Conservation (phyloP, 2,797 vertebrate genomes). For the Sebastes ruberrimus region DNA sequence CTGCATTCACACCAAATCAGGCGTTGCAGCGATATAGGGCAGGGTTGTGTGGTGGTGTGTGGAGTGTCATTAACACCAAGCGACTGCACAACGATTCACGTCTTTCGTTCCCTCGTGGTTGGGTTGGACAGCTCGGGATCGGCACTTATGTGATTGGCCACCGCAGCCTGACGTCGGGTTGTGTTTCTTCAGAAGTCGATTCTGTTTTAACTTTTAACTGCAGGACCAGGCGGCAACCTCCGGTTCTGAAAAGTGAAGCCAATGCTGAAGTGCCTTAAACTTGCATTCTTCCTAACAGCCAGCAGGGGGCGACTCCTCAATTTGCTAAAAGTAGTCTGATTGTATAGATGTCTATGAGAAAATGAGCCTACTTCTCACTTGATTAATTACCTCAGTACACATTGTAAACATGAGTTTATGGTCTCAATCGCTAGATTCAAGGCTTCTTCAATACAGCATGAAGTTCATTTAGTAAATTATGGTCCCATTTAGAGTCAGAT, state of each 20-base stretch:
- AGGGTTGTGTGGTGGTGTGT: not conserved
- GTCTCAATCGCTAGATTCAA: rapidly evolving
- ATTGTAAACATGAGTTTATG: no score
- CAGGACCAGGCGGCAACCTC: not conserved
- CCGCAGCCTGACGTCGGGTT: no score
- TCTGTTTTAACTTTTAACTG: no score
- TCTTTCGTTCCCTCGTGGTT: no score
- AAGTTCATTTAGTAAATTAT: no score
- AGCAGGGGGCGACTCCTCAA: not conserved
- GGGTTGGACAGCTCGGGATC: no score
- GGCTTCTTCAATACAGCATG: not conserved
- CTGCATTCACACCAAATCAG: not conserved
- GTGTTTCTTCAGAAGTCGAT: not conserved
- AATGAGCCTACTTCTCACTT: not conserved
- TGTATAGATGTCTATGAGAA: not conserved
- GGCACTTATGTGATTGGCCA: no score
- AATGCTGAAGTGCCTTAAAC: not conserved
- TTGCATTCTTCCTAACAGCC: not conserved
- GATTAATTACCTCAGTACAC: not conserved
- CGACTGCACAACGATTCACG: no score
- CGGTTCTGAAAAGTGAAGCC: not conserved
- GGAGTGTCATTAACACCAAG: not conserved
- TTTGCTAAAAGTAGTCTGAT: not conserved
- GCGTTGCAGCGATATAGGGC: not conserved
- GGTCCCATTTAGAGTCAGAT: not conserved